These are phyloP conservation scores for Oryctolagus cuniculus DNA, from an alignment of 2,113 vertebrate species.

Conservation along the genomic window mOryCun1.1 NC_091451.1:5904501-5905000, in stretches of 20 bases:
- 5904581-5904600: neutral
- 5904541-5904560: slow-evolving; percentile 46
- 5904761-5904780: no score
- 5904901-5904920: slow-evolving; percentile 43
- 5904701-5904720: neutral
- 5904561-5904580: slow-evolving; percentile 38
- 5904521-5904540: slow-evolving; percentile 39
- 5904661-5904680: slow-evolving; percentile 50
- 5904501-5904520: slow-evolving; percentile 35
- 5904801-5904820: no score
- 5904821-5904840: no score
- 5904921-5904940: slow-evolving; percentile 31
- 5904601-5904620: slow-evolving; percentile 52
- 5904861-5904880: neutral
- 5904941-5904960: neutral
- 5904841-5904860: no score
- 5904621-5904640: slow-evolving; percentile 37
- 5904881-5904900: slow-evolving; percentile 16
- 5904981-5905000: slow-evolving; percentile 42
- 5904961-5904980: neutral
- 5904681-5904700: slow-evolving; percentile 42
- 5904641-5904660: neutral
- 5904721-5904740: slow-evolving; percentile 10
- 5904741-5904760: neutral
- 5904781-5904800: no score